A percentile compares a stretch with the other conserved stretches of the same genome.
Conservation (phyloP, 2,797 vertebrate genomes). For the Graptemys geographica region DNA sequence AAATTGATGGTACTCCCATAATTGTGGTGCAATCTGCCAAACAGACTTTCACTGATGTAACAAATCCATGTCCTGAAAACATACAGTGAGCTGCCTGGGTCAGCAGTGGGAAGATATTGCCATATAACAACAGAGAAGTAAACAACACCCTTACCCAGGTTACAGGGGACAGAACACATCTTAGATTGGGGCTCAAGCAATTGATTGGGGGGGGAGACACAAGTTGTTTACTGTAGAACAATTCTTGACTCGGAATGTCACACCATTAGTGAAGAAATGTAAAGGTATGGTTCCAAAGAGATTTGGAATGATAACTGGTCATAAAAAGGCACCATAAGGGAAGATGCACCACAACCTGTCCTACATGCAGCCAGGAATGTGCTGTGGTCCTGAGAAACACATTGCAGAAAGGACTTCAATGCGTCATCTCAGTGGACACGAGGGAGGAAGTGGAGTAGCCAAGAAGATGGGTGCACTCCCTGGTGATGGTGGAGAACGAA, state of each 20-base stretch:
- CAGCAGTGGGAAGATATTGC: no score
- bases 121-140: no score
- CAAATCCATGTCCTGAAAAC: neutral
- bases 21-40: neutral
- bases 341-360: neutral
- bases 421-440: accelerated
- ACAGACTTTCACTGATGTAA: neutral
- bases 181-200: neutral
- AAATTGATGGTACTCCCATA: neutral
- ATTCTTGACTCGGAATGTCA: neutral
- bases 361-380: neutral
- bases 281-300: neutral
- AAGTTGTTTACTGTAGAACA: slow-evolving; percentile 7
- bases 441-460: neutral
- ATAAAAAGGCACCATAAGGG: neutral
- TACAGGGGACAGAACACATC: slow-evolving; percentile 46
- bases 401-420: accelerated
- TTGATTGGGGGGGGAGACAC: neutral
- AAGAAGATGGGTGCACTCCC: accelerated
- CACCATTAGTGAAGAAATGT: neutral
- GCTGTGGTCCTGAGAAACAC: accelerated
- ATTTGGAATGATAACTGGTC: no score
- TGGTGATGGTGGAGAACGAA: neutral
- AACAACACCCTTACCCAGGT: neutral
- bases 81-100: no score